These are phyloP conservation scores for Andrena fulva DNA, from an alignment of 2,888 invertebrate genomes.

Conservation along the genomic window DNA sequence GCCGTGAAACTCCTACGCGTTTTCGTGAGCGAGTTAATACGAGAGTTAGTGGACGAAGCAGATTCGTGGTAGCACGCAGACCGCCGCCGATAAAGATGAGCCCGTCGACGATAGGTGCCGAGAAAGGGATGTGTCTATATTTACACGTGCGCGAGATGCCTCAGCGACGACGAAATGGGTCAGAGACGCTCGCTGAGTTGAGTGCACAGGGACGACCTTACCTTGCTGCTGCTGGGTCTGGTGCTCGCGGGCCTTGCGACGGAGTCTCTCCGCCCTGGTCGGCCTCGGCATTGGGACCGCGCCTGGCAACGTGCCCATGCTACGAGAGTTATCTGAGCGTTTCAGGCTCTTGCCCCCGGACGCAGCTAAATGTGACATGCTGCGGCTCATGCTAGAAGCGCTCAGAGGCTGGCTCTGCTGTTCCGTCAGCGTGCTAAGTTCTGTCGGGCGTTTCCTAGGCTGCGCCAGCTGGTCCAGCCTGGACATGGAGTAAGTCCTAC, in stretches of 20 bases:
- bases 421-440: conserved; percentile 79
- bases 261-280: conserved; percentile 82
- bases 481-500: conserved; percentile 97
- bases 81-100: not conserved
- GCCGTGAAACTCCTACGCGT: too few relatives aligned
- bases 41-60: not conserved
- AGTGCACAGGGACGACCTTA: conserved; percentile 78
- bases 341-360: conserved; percentile 82
- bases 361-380: conserved; percentile 89
- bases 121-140: not conserved
- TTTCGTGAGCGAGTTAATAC: not conserved
- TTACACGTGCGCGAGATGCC: not conserved
- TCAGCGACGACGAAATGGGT: conserved; percentile 3
- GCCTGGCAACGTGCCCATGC: conserved; percentile 84
- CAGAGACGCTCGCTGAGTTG: conserved; percentile 68
- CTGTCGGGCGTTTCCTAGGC: conserved; percentile 87
- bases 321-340: conserved; percentile 84
- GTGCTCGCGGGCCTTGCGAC: conserved; percentile 83
- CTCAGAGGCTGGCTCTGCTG: conserved; percentile 79
- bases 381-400: conserved; percentile 88
- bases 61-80: not conserved
- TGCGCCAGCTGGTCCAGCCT: conserved; percentile 94
- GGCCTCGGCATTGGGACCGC: conserved; percentile 79
- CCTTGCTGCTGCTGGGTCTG: conserved; percentile 80
- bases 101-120: not conserved